Evolutionary conservation across 2,113 vertebrate genomes (phyloP).

Genomic region (Oreochromis aureus): DNA sequence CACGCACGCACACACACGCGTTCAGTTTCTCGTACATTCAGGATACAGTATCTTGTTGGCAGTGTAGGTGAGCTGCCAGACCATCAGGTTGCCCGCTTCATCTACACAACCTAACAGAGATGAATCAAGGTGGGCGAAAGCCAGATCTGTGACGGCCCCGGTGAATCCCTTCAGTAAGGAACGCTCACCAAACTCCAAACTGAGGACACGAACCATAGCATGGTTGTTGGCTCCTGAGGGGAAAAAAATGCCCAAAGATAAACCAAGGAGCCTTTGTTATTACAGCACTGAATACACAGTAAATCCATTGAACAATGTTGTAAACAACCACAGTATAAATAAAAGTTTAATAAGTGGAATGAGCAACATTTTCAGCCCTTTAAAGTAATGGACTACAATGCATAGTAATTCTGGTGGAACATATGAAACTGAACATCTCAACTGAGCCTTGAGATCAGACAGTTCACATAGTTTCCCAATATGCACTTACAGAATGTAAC

Average conservation of each 20-base stretch:
- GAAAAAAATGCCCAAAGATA: neutral
- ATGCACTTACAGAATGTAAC: neutral
- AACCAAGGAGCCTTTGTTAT: neutral
- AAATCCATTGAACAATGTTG: neutral
- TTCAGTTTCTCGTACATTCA: neutral
- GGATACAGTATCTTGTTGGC: slow-evolving; percentile 93
- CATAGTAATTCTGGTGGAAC: neutral
- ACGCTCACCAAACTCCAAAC: slow-evolving; percentile 81
- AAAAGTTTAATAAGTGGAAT: neutral
- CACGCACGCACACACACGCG: neutral
- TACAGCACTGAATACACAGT: neutral
- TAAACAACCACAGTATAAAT: neutral
- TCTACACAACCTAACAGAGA: slow-evolving; percentile 91
- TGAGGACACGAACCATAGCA: slow-evolving; percentile 91
- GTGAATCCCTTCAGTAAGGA: slow-evolving; percentile 93
- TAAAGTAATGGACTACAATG: neutral
- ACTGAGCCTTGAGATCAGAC: neutral
- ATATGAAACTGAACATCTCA: neutral
- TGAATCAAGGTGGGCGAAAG: slow-evolving; percentile 95
- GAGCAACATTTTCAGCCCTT: neutral
- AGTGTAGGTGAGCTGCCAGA: slow-evolving; percentile 89
- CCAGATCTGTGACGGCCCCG: slow-evolving; percentile 88
- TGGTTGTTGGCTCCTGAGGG: slow-evolving; percentile 86
- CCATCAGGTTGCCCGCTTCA: slow-evolving; percentile 92
- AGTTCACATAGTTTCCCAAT: neutral